Evolutionary conservation across 2,888 invertebrate species (phyloP), one percentile per base, ranked within the genome.

Genomic region (Aphidoletes aphidimyza): DNA sequence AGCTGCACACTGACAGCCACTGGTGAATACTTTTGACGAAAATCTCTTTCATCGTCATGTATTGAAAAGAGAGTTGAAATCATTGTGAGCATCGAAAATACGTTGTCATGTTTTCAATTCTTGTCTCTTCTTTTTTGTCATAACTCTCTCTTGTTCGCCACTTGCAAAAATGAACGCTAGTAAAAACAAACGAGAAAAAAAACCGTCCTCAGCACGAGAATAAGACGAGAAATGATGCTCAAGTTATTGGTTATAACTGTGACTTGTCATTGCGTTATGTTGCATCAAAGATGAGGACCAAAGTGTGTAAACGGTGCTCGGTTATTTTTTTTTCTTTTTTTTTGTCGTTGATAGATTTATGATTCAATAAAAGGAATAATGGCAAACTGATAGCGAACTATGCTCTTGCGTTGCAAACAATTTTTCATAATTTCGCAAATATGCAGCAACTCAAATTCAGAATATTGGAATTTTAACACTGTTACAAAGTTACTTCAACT

Each of bases 311-410:
- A 22, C 54, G 54, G 54, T 54, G 9, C 17, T 47, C 22, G n/a
- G n/a, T 54, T 54, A 54, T 54, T 54, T n/a, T n/a, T n/a, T n/a
- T n/a, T n/a, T n/a, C n/a, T n/a, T n/a, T n/a, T n/a, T n/a, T n/a
- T n/a, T n/a, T n/a, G n/a, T n/a, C n/a, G n/a, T n/a, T n/a, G n/a
- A n/a, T n/a, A n/a, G 54, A 54, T 54, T 54, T 54, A 54, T 54
- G 54, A 54, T 54, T 54, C 54, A 54, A 22, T 54, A 54, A 54
- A 54, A n/a, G 9, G 54, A 22, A 22, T 54, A 22, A 54, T 54
- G 54, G 54, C 54, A 54, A 54, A 54, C 54, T 54, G 54, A 54
- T 54, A 54, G 54, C 54, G 54, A 54, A 54, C 22, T 54, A n/a
- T 22, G 54, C 54, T 54, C 22, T 22, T 6, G 11, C 54, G n/a